phyloP scores from a whole-genome alignment of 2,797 vertebrate genomes.

The Salmo trutta region DNA sequence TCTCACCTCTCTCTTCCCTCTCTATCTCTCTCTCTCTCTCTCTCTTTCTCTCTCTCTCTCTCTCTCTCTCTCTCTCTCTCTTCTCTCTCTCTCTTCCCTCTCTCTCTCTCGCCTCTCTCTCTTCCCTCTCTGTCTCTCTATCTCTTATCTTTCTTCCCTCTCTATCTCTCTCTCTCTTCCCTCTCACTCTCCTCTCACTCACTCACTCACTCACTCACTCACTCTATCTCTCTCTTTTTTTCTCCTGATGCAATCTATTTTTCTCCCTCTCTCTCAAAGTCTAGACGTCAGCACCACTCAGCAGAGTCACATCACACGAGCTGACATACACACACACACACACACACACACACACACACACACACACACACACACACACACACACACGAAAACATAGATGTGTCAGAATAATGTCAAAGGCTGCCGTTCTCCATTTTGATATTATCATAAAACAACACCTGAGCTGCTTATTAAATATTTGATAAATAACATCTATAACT shows the following conservation, averaged over 20 bases:
- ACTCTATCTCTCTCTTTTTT: constrained; percentile 41
- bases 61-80: not conserved
- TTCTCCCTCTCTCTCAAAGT: constrained; percentile 55
- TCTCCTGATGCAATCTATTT: constrained; percentile 73
- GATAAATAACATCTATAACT: no score
- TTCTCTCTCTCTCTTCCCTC: constrained; percentile 19
- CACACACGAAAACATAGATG: not conserved
- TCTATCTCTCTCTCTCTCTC: not conserved
- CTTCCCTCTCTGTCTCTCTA: not conserved
- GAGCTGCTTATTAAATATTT: no score
- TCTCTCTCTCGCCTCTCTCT: constrained; percentile 1
- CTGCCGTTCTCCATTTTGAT: not conserved
- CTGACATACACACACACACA: constrained; percentile 48
- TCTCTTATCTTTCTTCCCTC: not conserved
- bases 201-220: constrained; percentile 37
- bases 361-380: not conserved
- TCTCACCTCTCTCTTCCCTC: not conserved
- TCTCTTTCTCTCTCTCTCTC: constrained; percentile 27
- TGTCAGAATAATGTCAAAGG: not conserved
- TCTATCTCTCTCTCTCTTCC: not conserved
- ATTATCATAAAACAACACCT: no score
- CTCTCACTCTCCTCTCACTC: constrained; percentile 23
- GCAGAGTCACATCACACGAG: constrained; percentile 75
- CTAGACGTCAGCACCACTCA: constrained; percentile 76
- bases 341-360: not conserved